Evolutionary conservation across 53 echinoderm and acorn worm species (phyloP), one percentile per base, ranked within the genome.

Genomic region (Apostichopus leukothele): DNA sequence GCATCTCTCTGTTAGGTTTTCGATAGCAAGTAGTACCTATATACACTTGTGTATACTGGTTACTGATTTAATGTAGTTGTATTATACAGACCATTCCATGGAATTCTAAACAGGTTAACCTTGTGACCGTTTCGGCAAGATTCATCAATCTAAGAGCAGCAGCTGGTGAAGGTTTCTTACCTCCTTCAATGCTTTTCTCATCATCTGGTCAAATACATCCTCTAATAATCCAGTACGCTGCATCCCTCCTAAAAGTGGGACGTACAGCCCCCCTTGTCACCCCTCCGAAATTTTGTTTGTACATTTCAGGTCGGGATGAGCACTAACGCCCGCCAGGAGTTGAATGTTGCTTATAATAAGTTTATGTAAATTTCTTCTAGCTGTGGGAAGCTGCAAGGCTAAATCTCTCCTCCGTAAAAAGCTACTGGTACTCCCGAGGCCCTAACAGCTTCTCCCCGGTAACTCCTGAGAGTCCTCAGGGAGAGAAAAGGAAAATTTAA

Each of bases 401-500:
- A n/a, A 71, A 71, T 71, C 71, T 71, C 71, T 71, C 71, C 71
- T 71, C 39, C 39, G 39, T 71, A 71, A 19, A 1, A 71, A 71
- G 18, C 14, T 71, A 18, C 16, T 19, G 20, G 71, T 71, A 19
- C 71, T 71, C 55, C 81, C n/a, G 22, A n/a, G 59, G 81, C 55
- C 81, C 53, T 81, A 55, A 54, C 81, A 21, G 55, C 55, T 81
- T 81, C 22, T 54, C 57, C 60, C 81, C 50, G 55, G 16, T 71
- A 71, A 81, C 18, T 55, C 81, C 81, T 59, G 59, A 81, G 81
- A 81, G 81, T 81, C 55, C 9, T 80, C 51, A 6, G 4, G 8
- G 23, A 22, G 55, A 7, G 55, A 20, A 59, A 23, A 55, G 19
- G 55, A 81, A 81, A 81, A 53, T 10, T 26, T 55, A 55, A 59